A percentile compares a stretch with the other conserved stretches of the same genome.
Evolutionary conservation across 2,888 invertebrate species (phyloP).

Genomic region (Portevinia maculata): DNA sequence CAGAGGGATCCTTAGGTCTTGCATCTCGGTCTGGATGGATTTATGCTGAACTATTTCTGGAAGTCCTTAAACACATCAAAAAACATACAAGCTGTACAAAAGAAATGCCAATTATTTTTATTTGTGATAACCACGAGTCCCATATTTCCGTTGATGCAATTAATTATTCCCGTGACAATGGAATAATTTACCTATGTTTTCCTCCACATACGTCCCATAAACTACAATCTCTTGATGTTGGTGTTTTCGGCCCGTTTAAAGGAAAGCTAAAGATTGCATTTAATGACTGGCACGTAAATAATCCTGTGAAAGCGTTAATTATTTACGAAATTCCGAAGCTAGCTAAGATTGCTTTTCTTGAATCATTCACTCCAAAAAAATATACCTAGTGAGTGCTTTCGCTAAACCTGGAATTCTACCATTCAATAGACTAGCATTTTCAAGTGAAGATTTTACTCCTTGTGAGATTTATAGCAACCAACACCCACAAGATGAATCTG

Average conservation of each 20-base stretch:
- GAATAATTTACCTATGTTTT: conserved; percentile 76
- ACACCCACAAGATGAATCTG: too few species aligned
- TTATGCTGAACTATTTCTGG: too few species aligned
- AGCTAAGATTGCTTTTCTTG: conserved; percentile 24
- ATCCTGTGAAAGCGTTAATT: conserved; percentile 26
- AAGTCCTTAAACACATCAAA: too few species aligned
- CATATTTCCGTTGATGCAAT: conserved; percentile 77
- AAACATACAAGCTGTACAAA: too few species aligned
- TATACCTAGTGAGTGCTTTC: too few species aligned
- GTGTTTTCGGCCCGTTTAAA: conserved; percentile 55
- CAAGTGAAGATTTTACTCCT: too few species aligned
- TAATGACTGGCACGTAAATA: conserved; percentile 16
- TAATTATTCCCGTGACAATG: conserved; percentile 78
- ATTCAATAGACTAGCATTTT: too few species aligned
- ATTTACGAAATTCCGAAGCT: conserved; percentile 46
- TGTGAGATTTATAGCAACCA: too few species aligned
- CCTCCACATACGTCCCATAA: conserved; percentile 46
- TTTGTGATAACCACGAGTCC: conserved; percentile 77
- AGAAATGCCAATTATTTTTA: too few species aligned
- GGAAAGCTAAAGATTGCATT: conserved; percentile 51
- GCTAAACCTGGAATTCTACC: too few species aligned
- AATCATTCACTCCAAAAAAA: conserved; percentile 54
- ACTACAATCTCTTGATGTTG: conserved; percentile 53
- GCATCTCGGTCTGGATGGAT: too few species aligned
- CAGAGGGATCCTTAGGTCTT: background rate